Evolutionary conservation across 1,140 invertebrate genomes (phyloP).

Genomic region (Drosophila bocki): DNA sequence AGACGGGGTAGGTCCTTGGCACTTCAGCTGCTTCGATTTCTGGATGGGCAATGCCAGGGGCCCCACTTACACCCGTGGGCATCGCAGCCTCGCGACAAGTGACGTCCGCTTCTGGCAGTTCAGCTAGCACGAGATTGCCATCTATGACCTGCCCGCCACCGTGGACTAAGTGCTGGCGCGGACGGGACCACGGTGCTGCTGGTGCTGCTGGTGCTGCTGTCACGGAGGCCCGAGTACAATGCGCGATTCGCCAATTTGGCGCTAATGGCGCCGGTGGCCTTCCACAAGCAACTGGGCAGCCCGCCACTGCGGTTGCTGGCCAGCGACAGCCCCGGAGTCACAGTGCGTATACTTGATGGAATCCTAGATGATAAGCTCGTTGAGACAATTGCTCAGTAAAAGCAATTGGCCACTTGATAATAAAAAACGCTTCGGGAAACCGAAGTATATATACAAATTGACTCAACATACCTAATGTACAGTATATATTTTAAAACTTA

Average conservation of each 20-base stretch:
- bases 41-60: slow-evolving; percentile 88
- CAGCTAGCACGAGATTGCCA: slow-evolving; percentile 90
- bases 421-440: not conserved
- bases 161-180: slow-evolving; percentile 88
- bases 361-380: too few species aligned
- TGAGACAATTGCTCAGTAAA: not conserved
- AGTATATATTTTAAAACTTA: too few species aligned
- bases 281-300: slow-evolving; percentile 86
- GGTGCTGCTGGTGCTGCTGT: slow-evolving; percentile 86
- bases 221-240: slow-evolving; percentile 88
- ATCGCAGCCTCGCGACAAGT: slow-evolving; percentile 73
- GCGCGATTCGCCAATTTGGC: slow-evolving; percentile 87
- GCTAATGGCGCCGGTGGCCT: slow-evolving; percentile 88
- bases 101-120: slow-evolving; percentile 85
- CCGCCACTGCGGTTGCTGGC: slow-evolving; percentile 60
- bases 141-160: slow-evolving; percentile 89
- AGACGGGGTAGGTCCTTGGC: slow-evolving; percentile 87
- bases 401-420: not conserved
- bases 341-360: slow-evolving; percentile 58
- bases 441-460: too few species aligned
- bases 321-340: slow-evolving; percentile 38
- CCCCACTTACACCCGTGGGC: slow-evolving; percentile 87
- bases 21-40: slow-evolving; percentile 70
- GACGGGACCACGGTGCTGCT: slow-evolving; percentile 87
- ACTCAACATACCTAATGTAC: too few species aligned